Evolutionary conservation across 2,797 vertebrate species (phyloP), one percentile per base, ranked within the genome.

Genomic region (Pteronotus mesoamericanus): DNA sequence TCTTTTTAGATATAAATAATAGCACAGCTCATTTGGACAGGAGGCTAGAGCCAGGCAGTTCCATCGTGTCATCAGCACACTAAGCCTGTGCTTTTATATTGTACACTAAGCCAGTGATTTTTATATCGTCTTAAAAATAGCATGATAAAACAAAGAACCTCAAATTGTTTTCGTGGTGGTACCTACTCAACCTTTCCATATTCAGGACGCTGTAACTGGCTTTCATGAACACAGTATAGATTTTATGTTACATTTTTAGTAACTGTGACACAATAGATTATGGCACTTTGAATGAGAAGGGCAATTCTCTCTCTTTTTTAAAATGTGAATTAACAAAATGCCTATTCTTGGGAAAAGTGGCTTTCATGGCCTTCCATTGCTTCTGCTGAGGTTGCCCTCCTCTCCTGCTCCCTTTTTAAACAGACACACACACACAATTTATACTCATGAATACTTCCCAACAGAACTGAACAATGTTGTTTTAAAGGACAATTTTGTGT

Each of bases 1-100:
- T 96, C 97, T 97, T 89, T 95, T 53, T 92, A 82, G 94, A 71
- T 87, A 92, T 97, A 98, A 98, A 98, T 98, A 97, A 97, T 83
- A 97, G 93, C 75, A 97, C 94, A 97, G 97, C 85, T 98, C 92
- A 51, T 86, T 86, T 97, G 96, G 98, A n/a, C 92, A 93, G 96
- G 94, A 96, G 94, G 83, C 93, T 94, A 89, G 96, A 97, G 94
- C 93, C 29, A 14, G 96, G 64, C 69, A 96, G 93, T 97, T 98
- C 29, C 4, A 61, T 48, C 90, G 78, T 78, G 24, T 97, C 97
- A 92, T 96, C 39, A 89, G 95, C 44, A 95, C 94, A 96, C 94
- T 87, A 92, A 96, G 94, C 95, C 91, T 94, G 91, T 88, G 0
- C 96, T 98, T 98, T 98, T 97, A 97, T 94, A 86, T 32, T 86